These are phyloP conservation scores for Eugnorisma glareosa DNA, from an alignment of 2,888 invertebrate genomes.

Conservation along the genomic window DNA sequence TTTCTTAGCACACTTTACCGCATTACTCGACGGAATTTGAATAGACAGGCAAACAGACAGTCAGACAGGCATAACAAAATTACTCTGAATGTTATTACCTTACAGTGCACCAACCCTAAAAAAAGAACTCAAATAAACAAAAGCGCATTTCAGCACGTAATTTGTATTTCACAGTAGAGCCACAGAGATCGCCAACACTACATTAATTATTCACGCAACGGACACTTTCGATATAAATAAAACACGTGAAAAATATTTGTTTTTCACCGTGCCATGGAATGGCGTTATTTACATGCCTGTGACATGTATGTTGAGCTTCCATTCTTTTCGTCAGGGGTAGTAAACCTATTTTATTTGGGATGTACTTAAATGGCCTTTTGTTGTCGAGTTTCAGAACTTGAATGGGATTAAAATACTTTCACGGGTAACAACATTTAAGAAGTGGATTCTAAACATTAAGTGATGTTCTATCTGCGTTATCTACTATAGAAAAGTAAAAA, in stretches of 20 bases:
- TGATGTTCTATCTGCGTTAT: not conserved
- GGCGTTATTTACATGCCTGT: constrained; percentile 52
- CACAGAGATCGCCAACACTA: constrained; percentile 43
- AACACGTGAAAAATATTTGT: constrained; percentile 58
- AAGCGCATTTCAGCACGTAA: constrained; percentile 51
- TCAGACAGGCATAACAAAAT: not conserved
- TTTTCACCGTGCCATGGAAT: constrained; percentile 48
- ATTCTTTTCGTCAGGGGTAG: constrained; percentile 27
- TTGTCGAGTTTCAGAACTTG: not conserved
- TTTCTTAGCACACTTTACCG: not conserved
- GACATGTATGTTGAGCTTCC: constrained; percentile 44
- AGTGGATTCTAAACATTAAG: not conserved
- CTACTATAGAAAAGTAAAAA: not conserved
- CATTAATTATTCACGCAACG: constrained; percentile 61
- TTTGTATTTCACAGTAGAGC: constrained; percentile 44
- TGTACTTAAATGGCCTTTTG: constrained; percentile 15
- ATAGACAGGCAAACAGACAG: constrained; percentile 16
- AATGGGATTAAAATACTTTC: not conserved
- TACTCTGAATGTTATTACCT: constrained; percentile 3
- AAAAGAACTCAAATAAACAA: constrained; percentile 24
- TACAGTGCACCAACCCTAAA: too few species aligned
- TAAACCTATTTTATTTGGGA: constrained; percentile 26
- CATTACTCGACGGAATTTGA: not conserved
- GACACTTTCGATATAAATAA: constrained; percentile 61
- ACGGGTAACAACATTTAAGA: not conserved